phyloP scores from a whole-genome alignment of 2,113 vertebrate genomes.

The Porphyrio hochstetteri region DNA sequence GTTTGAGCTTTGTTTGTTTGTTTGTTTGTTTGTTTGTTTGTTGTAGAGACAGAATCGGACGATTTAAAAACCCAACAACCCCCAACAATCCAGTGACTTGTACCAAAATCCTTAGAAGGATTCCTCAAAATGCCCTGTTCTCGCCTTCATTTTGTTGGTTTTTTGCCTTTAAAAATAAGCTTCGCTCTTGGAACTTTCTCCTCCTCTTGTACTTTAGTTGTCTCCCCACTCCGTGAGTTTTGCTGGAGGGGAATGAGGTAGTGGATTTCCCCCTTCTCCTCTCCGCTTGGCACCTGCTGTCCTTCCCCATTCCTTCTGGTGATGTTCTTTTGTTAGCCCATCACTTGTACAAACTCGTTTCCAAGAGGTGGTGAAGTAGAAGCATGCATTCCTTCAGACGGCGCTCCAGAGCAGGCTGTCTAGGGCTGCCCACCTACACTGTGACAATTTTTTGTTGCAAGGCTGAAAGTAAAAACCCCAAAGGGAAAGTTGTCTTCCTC shows the following conservation, averaged over 20 bases:
- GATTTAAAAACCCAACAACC: conserved; percentile 55
- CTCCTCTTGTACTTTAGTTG: neutral
- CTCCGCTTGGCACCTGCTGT: neutral
- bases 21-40: neutral
- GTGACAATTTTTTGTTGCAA: conserved; percentile 49
- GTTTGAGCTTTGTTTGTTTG: conserved; percentile 24
- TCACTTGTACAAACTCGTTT: neutral
- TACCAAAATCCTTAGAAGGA: neutral
- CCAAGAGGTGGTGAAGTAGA: conserved; percentile 53
- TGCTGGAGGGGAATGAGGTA: conserved; percentile 46
- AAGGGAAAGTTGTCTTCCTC: conserved; percentile 56
- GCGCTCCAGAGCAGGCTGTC: conserved; percentile 36
- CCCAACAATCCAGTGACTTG: neutral
- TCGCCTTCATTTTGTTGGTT: neutral
- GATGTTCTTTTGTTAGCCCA: neutral
- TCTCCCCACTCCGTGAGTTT: conserved; percentile 30
- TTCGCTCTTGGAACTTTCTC: neutral
- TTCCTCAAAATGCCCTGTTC: neutral
- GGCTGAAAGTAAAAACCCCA: conserved; percentile 61
- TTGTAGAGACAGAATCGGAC: neutral
- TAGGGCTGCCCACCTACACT: conserved; percentile 48
- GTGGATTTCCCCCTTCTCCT: conserved; percentile 44
- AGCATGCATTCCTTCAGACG: conserved; percentile 50
- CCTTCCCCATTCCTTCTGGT: neutral
- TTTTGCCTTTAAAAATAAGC: neutral